Evolutionary conservation across 30 jellyfish, hydroid and myxozoan species (phyloP), one percentile per base, ranked within the genome.

Genomic region (Haliclystus octoradiatus): DNA sequence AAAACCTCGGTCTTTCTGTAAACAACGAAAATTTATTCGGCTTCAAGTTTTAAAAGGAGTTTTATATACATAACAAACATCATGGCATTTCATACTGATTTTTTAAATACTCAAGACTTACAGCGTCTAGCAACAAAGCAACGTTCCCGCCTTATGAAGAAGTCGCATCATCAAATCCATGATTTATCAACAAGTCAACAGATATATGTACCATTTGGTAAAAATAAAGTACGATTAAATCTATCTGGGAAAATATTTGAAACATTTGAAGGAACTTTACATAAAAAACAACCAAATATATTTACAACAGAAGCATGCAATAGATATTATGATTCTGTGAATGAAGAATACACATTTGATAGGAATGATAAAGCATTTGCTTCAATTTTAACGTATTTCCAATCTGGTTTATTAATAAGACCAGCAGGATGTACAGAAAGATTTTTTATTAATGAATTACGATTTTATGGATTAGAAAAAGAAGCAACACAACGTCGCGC

Each of bases 231-330:
- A 24, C 71, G 52, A 29, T 68, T 84, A 3, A 84, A 78, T 53
- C 86, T 84, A 2, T 77, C 95, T 28, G 95, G 95, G 19, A 72
- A 73, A 69, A 46, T 66, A 31, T 84, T 61, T 57, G 95, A 84
- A 57, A 84, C 93, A 19, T 84, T 67, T 73, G 79, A 70, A 69
- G 62, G 89, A 28, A 84, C 95, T 1, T 68, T 84, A 31, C 62
- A 51, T 9, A 74, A 89, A 19, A 72, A 69, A 53, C 65, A 73
- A 3, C 68, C 68, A 15, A 28, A 50, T 0, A 69, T 69, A 1
- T 69, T 69, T 26, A 2, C 49, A 34, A 14, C 25, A 29, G 28
- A 52, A 9, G 81, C 76, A n/a, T 62, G 93, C 5, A 24, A 65
- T 28, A 71, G 77, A n/a, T 84, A 76, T 31, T 84, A 33, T 69